A percentile compares a stretch with the other conserved stretches of the same genome.
These are phyloP conservation scores for Asarcornis scutulata DNA, from an alignment of 2,113 vertebrate species.

Conservation along the genomic window DNA sequence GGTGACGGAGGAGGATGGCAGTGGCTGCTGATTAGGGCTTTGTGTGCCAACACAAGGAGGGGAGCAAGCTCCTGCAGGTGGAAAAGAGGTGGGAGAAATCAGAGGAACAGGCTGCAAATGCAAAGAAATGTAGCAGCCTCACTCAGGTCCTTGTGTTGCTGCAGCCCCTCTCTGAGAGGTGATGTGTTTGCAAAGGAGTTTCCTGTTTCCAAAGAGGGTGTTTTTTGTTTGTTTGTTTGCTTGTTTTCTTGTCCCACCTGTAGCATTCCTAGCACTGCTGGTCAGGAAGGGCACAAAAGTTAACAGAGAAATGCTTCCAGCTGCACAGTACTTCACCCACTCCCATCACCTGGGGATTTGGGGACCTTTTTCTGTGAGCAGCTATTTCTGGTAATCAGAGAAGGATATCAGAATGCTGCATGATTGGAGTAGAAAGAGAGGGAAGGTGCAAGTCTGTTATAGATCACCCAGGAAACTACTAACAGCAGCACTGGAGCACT, in stretches of 20 bases:
- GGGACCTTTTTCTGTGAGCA: background rate
- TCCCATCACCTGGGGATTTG: background rate
- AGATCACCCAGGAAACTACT: background rate
- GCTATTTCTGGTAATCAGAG: background rate
- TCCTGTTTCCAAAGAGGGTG: background rate
- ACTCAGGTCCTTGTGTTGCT: background rate
- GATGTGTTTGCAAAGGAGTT: background rate
- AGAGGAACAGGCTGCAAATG: background rate
- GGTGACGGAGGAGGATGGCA: fast-evolving
- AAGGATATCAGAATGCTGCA: background rate
- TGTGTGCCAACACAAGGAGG: background rate
- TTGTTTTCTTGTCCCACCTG: background rate
- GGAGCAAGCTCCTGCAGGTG: background rate
- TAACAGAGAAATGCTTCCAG: background rate
- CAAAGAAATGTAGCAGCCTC: background rate
- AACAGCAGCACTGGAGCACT: background rate
- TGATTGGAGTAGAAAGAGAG: background rate
- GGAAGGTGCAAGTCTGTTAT: background rate
- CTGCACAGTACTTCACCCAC: background rate
- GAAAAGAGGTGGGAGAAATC: background rate
- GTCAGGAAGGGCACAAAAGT: background rate
- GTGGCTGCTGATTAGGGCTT: background rate
- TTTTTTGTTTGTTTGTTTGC: no score
- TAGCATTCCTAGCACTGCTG: background rate
- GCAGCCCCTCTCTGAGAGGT: background rate